These are phyloP conservation scores for Lepidocyrtinus sp. DNA, from an alignment of 2,888 invertebrate species.

Conservation along the genomic window DNA sequence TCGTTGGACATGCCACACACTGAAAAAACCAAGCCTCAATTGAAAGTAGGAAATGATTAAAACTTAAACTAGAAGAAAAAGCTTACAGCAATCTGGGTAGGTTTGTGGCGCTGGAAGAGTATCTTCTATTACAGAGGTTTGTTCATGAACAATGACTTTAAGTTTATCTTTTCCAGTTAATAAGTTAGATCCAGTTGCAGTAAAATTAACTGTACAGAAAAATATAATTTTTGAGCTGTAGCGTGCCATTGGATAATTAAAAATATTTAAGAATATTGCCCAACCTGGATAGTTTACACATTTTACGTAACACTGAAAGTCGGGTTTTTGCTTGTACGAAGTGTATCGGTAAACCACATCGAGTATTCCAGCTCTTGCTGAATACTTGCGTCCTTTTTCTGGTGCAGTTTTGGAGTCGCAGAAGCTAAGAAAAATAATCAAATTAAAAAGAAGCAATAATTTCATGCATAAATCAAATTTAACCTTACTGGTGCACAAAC, in stretches of 20 bases:
- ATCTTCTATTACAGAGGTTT: constrained; percentile 34
- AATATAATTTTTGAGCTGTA: constrained; percentile 1
- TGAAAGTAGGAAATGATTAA: not conserved
- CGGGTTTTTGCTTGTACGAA: constrained; percentile 21
- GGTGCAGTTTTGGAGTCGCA: constrained; percentile 55
- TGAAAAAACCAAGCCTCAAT: constrained; percentile 25
- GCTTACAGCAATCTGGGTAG: constrained; percentile 56
- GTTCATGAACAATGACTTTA: constrained; percentile 32
- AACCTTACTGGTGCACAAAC: constrained; percentile 63
- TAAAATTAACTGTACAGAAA: constrained; percentile 57
- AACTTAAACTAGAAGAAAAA: not conserved
- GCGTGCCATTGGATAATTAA: not conserved
- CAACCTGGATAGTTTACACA: constrained; percentile 67
- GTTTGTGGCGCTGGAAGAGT: constrained; percentile 56
- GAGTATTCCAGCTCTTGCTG: constrained; percentile 59
- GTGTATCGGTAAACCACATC: constrained; percentile 65
- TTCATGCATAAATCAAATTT: not conserved
- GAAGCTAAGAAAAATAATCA: constrained; percentile 49
- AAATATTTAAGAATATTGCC: not conserved
- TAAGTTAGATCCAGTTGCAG: constrained; percentile 50
- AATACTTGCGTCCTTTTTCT: constrained; percentile 42
- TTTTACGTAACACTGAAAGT: constrained; percentile 65
- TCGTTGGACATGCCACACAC: constrained; percentile 66
- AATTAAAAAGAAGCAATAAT: not conserved
- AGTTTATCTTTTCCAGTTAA: constrained; percentile 34